These are phyloP conservation scores for Atherinosoma microstoma DNA, from an alignment of 2,797 vertebrate species.

Conservation along the genomic window DNA sequence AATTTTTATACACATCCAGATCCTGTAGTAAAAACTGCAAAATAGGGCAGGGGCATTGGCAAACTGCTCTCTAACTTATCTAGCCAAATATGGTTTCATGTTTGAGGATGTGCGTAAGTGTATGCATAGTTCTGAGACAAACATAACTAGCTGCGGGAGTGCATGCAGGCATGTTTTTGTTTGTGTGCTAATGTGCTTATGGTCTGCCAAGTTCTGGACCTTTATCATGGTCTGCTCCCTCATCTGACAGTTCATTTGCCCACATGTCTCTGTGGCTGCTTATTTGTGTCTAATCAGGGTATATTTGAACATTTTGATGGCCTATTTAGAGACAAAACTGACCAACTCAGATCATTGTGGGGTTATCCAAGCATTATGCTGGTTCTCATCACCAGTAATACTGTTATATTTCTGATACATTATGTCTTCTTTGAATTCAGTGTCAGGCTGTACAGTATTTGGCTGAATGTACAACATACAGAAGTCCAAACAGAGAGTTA, in stretches of 20 bases:
- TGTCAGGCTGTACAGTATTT: neutral
- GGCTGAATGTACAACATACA: neutral
- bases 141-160: neutral
- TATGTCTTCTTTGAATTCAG: neutral
- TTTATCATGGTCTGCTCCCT: constrained; percentile 49
- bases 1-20: neutral
- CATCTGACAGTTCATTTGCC: constrained; percentile 37
- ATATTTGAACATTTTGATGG: constrained; percentile 31
- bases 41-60: neutral
- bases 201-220: constrained; percentile 32
- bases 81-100: neutral
- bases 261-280: constrained; percentile 27
- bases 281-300: constrained; percentile 18
- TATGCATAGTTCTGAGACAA: constrained; percentile 13
- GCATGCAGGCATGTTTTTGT: constrained; percentile 7
- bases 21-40: neutral
- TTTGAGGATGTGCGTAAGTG: neutral
- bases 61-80: neutral
- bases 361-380: neutral
- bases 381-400: neutral
- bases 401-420: neutral
- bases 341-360: neutral
- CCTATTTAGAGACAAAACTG: constrained; percentile 16
- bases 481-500: neutral
- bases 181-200: constrained; percentile 20